Base-by-base conservation (phyloP, 2,113 vertebrate species). In the Passer montanus region DNA sequence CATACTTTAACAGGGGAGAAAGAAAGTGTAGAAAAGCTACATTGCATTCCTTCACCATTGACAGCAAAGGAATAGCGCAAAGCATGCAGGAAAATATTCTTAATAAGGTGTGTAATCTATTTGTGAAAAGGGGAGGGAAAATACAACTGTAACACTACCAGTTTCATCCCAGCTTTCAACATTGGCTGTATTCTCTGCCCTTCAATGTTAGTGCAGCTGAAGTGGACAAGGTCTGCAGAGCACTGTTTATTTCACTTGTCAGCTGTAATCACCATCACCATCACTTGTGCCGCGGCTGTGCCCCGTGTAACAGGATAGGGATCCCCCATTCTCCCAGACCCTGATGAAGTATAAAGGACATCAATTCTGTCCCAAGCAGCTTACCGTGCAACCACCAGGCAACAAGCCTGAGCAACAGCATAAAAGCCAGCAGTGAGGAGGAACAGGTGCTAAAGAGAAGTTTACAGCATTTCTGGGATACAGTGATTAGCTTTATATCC, bases 81-180 rank as follows among this genome's bases (percentile, higher is more conserved):
- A 84, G 46, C 67, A 60, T 20, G 35, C 78, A 89, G 35, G n/a
- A 89, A 94, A 95, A 93, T 47, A 46, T 80, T 85, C 77, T 90
- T 93, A 82, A 47, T 77, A 89, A 95, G 33, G 79, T 93, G 69
- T 47, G 18, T 76, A 62, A 78, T 68, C 66, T 24, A 3, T 28
- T 68, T 9, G 1, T 69, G 39, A 66, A 91, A 89, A 67, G 23
- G 14, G 43, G 31, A 64, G 59, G n/a, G 52, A 58, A 82, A 94
- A 52, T 21, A 74, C 37, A 30, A 91, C 44, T 56, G 23, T 80
- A 90, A 72, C 16, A 21, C 63, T 44, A 84, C 16, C 43, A 55
- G 67, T 90, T 77, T 86, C 81, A 85, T 86, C 75, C 69, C 39
- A 58, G 75, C 55, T 93, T 90, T 95, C 90, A 82, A 28, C 35